Conservation (phyloP, 1,140 invertebrate genomes). For the Lethrus apterus region DNA sequence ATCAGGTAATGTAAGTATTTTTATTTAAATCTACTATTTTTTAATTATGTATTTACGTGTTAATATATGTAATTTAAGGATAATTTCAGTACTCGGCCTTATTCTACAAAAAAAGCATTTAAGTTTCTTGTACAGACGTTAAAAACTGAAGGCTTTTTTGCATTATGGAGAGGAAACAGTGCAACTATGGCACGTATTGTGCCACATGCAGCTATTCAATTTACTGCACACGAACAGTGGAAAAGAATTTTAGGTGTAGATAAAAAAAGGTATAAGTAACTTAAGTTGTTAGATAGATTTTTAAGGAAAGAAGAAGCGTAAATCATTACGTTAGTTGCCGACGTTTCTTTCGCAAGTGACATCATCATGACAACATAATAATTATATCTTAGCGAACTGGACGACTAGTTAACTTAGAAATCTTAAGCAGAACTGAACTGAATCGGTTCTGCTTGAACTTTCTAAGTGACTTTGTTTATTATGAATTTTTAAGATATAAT, state of each 20-base stretch:
- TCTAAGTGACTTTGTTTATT: too few species aligned
- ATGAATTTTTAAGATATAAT: too few species aligned
- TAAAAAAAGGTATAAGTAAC: slow-evolving; percentile 47
- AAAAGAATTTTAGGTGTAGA: slow-evolving; percentile 72
- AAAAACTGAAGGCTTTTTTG: slow-evolving; percentile 66
- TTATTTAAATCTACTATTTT: neutral
- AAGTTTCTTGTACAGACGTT: slow-evolving; percentile 68
- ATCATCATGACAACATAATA: too few species aligned
- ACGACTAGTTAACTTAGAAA: too few species aligned
- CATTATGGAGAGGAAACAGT: slow-evolving; percentile 94
- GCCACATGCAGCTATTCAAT: slow-evolving; percentile 96
- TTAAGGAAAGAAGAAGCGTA: neutral
- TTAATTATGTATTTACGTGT: neutral
- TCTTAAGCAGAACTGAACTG: too few species aligned
- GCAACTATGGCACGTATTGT: slow-evolving; percentile 95
- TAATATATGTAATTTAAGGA: neutral
- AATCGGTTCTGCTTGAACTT: too few species aligned
- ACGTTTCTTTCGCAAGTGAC: too few species aligned
- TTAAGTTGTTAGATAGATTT: neutral
- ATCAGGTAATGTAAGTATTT: slow-evolving; percentile 50
- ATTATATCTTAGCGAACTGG: too few species aligned
- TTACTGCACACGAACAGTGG: slow-evolving; percentile 94
- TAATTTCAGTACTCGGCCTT: slow-evolving; percentile 56
- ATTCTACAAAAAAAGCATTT: slow-evolving; percentile 70
- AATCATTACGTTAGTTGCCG: too few species aligned